phyloP scores from a whole-genome alignment of 2,113 vertebrate genomes.

The Cervus canadensis region DNA sequence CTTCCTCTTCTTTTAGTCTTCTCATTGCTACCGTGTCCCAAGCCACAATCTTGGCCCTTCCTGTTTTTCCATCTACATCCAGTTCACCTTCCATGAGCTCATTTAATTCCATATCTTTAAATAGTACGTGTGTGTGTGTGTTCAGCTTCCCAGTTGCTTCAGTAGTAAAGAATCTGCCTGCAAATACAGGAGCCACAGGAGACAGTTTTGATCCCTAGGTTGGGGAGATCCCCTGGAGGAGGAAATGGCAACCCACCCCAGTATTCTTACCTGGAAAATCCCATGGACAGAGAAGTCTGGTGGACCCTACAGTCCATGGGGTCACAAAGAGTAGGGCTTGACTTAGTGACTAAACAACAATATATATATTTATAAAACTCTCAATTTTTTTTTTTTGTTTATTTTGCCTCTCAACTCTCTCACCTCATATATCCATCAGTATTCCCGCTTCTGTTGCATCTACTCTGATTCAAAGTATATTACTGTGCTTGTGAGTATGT shows the following conservation, averaged over 20 bases:
- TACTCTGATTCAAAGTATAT: not conserved
- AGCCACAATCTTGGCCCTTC: not conserved
- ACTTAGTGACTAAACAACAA: not conserved
- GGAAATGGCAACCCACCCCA: not conserved
- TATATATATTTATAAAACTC: not conserved
- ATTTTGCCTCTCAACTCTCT: not conserved
- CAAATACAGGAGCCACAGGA: not conserved
- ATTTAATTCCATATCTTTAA: not conserved
- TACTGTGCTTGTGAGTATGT: not conserved
- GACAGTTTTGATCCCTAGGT: not conserved
- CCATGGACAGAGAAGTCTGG: not conserved
- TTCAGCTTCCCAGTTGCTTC: not conserved
- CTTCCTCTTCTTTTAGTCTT: not conserved
- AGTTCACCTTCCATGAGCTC: not conserved
- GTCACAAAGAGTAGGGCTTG: not conserved
- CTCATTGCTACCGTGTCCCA: not conserved
- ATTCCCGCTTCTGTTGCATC: not conserved
- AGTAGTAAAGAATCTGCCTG: not conserved
- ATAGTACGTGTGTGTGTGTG: not conserved
- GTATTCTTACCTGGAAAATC: not conserved
- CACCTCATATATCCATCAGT: not conserved
- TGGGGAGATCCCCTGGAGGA: not conserved
- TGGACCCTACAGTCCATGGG: not conserved
- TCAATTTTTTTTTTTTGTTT: not conserved
- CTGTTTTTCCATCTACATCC: not conserved